Evolutionary conservation across 2,888 invertebrate genomes (phyloP), one percentile per base, ranked within the genome.

Genomic region (Diplazon laetatorius): DNA sequence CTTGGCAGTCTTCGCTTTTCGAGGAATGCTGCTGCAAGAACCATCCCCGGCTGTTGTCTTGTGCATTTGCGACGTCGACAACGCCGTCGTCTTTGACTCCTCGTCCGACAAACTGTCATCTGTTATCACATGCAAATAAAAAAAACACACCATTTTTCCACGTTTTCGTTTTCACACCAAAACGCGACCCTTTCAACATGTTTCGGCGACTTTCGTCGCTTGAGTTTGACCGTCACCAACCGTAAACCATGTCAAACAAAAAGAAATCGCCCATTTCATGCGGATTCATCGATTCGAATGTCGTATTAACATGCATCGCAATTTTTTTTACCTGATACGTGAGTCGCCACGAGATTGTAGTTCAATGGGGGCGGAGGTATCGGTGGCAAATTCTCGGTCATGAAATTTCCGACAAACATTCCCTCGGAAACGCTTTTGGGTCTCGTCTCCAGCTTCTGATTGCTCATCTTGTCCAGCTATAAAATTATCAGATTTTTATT

Each of bases 361-460:
- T 94, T 93, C 76, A 92, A 87, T 72, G 95, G 95, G 83, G 94
- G 92, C 69, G 95, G 94, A 80, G 95, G 95, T 81, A 94, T 92
- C 76, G 94, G 94, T 60, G 95, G 95, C 89, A 94, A 93, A 92
- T 90, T 93, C 91, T 92, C 94, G 35, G 82, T 85, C 30, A 87
- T 73, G 75, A 87, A 89, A 75, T 87, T 88, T 72, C 87, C 86
- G 20, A 86, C 83, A 35, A 91, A 76, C 87, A 91, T 90, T 74
- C 88, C 88, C 71, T 91, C 90, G 73, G 88, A 89, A 55, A 89
- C 87, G 80, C 90, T 90, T 82, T 89, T 89, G 42, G 91, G 90
- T 75, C 90, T 85, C 39, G 84, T 68, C 25, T 88, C 87, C 39
- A 80, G 85, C 82, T 89, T 90, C 35, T 87, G 81, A 44, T 84